These are phyloP conservation scores for Oeneis ivallda DNA, from an alignment of 2,888 invertebrate species.

Conservation along the genomic window DNA sequence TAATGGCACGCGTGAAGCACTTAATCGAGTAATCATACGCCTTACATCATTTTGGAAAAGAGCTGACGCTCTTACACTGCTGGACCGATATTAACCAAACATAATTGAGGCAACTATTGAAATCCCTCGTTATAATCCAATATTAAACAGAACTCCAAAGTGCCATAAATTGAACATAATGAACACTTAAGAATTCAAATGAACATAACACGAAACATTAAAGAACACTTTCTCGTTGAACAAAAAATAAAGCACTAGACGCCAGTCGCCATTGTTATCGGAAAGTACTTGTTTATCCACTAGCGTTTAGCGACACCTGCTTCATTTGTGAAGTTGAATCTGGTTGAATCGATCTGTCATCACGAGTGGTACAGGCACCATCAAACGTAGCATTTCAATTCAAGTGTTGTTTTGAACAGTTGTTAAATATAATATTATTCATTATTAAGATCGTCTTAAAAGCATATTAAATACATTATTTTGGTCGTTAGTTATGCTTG, in stretches of 20 bases:
- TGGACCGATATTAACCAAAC: no score
- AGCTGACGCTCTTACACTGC: no score
- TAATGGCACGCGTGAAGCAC: no score
- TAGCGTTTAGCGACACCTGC: conserved; percentile 13
- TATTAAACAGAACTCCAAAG: conserved; percentile 3
- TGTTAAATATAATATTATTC: not conserved
- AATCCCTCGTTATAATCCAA: not conserved
- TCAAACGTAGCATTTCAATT: not conserved
- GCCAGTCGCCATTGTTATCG: conserved; percentile 14
- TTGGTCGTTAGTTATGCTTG: not conserved
- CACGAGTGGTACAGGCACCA: conserved; percentile 9
- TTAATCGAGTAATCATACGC: no score
- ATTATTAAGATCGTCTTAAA: no score
- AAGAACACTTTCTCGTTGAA: conserved; percentile 15
- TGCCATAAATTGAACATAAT: conserved; percentile 18
- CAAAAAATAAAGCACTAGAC: conserved; percentile 18
- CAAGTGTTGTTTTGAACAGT: not conserved
- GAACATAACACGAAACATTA: conserved; percentile 14
- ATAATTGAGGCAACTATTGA: no score
- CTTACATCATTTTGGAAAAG: no score
- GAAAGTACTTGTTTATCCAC: conserved; percentile 17
- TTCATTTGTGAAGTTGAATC: conserved; percentile 17
- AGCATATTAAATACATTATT: no score
- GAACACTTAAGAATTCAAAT: conserved; percentile 17
- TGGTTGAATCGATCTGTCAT: conserved; percentile 22